phyloP scores from a whole-genome alignment of 2,888 invertebrate species.

The Hyalella azteca region DNA sequence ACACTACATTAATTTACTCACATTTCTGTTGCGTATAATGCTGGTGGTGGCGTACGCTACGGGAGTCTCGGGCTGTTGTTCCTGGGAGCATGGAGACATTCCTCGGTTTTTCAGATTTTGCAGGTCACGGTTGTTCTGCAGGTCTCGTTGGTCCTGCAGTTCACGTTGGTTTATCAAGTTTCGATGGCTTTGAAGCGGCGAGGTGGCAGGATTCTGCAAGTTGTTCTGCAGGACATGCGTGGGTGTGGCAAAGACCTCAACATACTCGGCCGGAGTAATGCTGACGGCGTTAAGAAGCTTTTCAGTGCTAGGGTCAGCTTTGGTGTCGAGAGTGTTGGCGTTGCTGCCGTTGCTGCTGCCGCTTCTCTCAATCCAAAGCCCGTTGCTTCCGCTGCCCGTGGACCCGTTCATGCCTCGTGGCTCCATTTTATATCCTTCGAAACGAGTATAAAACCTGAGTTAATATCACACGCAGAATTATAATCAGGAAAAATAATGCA shows the following conservation, averaged over 20 bases:
- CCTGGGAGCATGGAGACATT: not conserved
- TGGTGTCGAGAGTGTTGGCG: conserved; percentile 46
- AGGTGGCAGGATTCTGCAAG: not conserved
- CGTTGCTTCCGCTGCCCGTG: conserved; percentile 48
- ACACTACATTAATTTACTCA: conserved; percentile 46
- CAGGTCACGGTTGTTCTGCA: not conserved
- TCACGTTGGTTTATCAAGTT: not conserved
- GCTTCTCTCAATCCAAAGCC: conserved; percentile 56
- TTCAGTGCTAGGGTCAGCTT: conserved; percentile 44
- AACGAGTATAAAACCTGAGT: too few relatives aligned
- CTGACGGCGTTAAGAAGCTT: conserved; percentile 52
- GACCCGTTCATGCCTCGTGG: conserved; percentile 44
- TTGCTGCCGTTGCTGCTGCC: conserved; percentile 44
- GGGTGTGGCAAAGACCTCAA: conserved; percentile 52
- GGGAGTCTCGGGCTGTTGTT: conserved; percentile 46
- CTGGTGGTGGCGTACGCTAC: conserved; percentile 58
- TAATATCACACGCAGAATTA: too few relatives aligned
- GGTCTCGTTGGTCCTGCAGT: not conserved
- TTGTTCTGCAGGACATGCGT: conserved; percentile 42
- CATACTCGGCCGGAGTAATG: conserved; percentile 52
- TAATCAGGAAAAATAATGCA: too few relatives aligned
- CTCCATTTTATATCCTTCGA: conserved; percentile 54
- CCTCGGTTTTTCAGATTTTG: not conserved
- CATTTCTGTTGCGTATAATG: conserved; percentile 51
- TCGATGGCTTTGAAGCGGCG: not conserved